Percentiles rank a stretch among this genome's conserved stretches.
Evolutionary conservation across 2,797 vertebrate genomes (phyloP).

Genomic region (Threskiornis aethiopicus): DNA sequence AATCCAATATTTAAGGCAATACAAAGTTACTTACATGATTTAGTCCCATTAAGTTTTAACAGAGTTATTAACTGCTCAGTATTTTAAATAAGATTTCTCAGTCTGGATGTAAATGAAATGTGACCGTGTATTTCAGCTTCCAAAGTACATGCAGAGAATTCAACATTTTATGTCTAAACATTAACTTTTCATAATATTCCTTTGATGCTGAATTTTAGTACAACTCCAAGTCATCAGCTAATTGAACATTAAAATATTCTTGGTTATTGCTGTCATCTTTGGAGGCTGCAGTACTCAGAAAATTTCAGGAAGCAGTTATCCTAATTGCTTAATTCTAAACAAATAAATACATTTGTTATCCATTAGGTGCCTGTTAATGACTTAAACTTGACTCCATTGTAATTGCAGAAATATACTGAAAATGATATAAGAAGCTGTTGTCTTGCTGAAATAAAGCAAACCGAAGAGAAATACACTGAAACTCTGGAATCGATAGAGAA

Average conservation of each 20-base stretch:
- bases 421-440: slow-evolving; percentile 94
- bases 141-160: neutral
- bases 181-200: slow-evolving; percentile 10
- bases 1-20: neutral
- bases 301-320: slow-evolving; percentile 27
- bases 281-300: neutral
- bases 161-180: neutral
- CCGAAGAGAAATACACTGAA: slow-evolving; percentile 97
- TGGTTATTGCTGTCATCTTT: slow-evolving; percentile 2
- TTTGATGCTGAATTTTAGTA: slow-evolving; percentile 13
- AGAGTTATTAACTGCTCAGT: neutral
- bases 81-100: neutral
- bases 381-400: slow-evolving; percentile 48
- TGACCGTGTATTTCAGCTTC: slow-evolving; percentile 4
- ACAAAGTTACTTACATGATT: neutral
- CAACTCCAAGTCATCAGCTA: neutral
- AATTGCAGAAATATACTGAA: slow-evolving; percentile 88
- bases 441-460: slow-evolving; percentile 94
- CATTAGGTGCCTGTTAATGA: slow-evolving; percentile 6
- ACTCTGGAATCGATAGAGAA: slow-evolving; percentile 97
- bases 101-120: neutral
- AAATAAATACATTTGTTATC: slow-evolving; percentile 5
- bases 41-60: neutral
- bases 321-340: slow-evolving; percentile 1
- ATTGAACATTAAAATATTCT: slow-evolving; percentile 11